Evolutionary conservation across 2,797 vertebrate genomes (phyloP).

Genomic region (Australoheros facetus): DNA sequence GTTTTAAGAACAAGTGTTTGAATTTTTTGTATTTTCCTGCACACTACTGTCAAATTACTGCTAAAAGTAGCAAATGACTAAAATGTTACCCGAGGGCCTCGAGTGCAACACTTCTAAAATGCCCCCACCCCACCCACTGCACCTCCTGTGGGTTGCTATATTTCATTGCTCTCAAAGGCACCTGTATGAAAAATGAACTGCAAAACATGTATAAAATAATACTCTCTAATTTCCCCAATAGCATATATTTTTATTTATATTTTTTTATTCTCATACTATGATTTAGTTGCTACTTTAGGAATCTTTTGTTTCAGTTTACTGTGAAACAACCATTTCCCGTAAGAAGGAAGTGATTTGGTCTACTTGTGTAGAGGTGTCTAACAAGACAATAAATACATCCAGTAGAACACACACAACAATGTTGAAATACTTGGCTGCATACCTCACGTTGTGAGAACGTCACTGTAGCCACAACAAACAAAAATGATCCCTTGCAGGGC

Average conservation of each 20-base stretch:
- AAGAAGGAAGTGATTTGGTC: background rate
- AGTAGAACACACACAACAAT: background rate
- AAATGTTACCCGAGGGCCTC: background rate
- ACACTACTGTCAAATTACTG: background rate
- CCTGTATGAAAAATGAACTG: background rate
- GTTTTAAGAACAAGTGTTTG: background rate
- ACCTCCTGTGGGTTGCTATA: background rate
- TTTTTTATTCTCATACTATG: background rate
- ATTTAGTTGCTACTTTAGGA: background rate
- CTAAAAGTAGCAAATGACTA: background rate
- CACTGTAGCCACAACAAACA: background rate
- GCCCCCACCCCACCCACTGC: background rate
- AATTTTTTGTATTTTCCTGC: background rate
- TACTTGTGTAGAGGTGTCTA: background rate
- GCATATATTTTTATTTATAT: background rate
- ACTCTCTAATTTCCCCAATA: background rate
- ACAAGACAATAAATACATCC: background rate
- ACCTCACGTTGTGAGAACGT: background rate
- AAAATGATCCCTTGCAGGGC: too few species aligned
- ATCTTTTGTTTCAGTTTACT: background rate
- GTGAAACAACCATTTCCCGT: background rate
- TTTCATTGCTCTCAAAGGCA: background rate
- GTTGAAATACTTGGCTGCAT: background rate
- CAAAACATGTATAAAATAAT: background rate
- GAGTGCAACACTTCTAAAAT: background rate